These are phyloP conservation scores for Danionella cerebrum DNA, from an alignment of 2,113 vertebrate genomes.

Conservation along the genomic window DNA sequence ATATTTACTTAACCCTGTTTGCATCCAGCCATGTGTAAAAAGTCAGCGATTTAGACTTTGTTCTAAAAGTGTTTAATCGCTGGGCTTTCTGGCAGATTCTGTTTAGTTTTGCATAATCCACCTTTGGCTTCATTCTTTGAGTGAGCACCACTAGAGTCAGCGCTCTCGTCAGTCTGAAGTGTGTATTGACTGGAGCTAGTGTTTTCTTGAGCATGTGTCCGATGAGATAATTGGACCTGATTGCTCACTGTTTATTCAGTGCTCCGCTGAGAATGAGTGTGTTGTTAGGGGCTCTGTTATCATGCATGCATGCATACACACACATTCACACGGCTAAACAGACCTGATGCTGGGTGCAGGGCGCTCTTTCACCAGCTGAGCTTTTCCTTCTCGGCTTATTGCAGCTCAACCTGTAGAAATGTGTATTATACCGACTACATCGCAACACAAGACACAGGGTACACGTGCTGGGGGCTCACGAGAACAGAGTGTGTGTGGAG, in stretches of 20 bases:
- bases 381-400: background rate
- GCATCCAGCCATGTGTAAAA: background rate
- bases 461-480: background rate
- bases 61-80: background rate
- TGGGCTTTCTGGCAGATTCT: background rate
- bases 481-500: background rate
- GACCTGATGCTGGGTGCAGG: background rate
- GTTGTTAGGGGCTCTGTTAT: background rate
- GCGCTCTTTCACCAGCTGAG: background rate
- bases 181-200: background rate
- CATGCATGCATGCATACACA: background rate
- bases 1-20: background rate
- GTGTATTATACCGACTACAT: background rate
- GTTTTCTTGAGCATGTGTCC: background rate
- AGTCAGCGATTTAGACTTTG: background rate
- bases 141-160: background rate
- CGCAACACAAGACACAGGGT: background rate
- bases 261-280: background rate
- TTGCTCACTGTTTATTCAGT: slow-evolving; percentile 1
- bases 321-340: background rate
- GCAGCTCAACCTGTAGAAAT: background rate
- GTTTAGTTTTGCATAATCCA: background rate
- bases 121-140: background rate
- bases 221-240: background rate
- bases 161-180: background rate